phyloP scores from a whole-genome alignment of 2,888 invertebrate species.

The Candidula unifasciata region DNA sequence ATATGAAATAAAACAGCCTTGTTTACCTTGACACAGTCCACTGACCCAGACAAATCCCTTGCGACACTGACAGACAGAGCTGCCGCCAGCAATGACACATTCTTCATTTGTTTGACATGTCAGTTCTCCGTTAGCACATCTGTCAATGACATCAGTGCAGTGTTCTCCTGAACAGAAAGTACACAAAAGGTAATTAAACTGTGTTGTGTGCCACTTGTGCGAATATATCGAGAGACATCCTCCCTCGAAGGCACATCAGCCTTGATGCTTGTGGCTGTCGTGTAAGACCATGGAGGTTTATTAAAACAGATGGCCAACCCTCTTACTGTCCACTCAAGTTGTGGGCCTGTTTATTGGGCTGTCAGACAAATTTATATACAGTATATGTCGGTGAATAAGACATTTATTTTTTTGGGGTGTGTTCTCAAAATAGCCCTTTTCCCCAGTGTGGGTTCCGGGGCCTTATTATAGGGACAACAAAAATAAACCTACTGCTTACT shows the following conservation, averaged over 20 bases:
- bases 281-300: slow-evolving; percentile 65
- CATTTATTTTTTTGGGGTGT: too few species aligned
- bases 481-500: too few species aligned
- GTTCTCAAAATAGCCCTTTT: too few species aligned
- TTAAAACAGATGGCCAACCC: slow-evolving; percentile 31
- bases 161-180: background rate
- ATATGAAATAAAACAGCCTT: background rate
- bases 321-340: slow-evolving; percentile 8
- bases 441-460: too few species aligned
- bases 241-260: slow-evolving; percentile 62
- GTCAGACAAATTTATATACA: background rate
- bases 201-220: too few species aligned
- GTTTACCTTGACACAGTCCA: slow-evolving; percentile 16
- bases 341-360: slow-evolving; percentile 2
- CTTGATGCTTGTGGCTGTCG: slow-evolving; percentile 54
- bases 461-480: too few species aligned
- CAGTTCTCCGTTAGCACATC: slow-evolving; percentile 23
- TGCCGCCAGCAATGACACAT: slow-evolving; percentile 3
- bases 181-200: too few species aligned
- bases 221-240: too few species aligned
- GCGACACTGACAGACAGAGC: slow-evolving; percentile 8
- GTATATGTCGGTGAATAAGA: too few species aligned
- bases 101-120: slow-evolving; percentile 11
- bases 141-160: background rate
- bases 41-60: background rate